Evolutionary conservation across 2,888 invertebrate species (phyloP), one percentile per base, ranked within the genome.

Genomic region (Hylaea fasciaria): DNA sequence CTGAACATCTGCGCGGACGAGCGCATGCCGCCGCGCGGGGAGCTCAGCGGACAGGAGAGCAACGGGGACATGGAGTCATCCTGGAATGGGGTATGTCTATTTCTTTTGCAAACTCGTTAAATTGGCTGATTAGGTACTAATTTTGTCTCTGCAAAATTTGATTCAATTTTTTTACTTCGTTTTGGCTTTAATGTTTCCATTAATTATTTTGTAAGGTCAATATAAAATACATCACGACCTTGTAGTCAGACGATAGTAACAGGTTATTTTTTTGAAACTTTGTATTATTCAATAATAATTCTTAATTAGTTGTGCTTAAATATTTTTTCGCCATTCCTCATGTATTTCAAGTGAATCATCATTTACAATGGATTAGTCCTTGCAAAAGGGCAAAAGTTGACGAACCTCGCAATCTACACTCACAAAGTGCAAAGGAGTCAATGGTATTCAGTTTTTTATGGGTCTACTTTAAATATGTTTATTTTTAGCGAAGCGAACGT

Each of bases 1-100:
- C 77, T 96, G 47, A 96, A 96, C 79, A 97, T 97, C 74, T 94
- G 96, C 71, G 95, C 97, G 0, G 97, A 97, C 77, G 97, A 97
- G 83, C 94, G 95, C 68, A 97, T 97, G 96, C 97, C 97, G 39
- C 95, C 97, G 0, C 94, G 96, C 65, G 97, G 97, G 0, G 97
- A 97, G 86, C 93, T 97, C 43, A 97, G 96, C 12, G 97, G 96
- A 13, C 97, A 97, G 81, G 97, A 97, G 81, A 96, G 96, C 86
- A 95, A 96, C 77, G 96, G 96, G 11, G 95, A 95, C 71, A 95
- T 95, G 79, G 96, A 96, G 71, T 94, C 94, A 13, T 94, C 95
- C 1, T 96, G 96, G 94, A 95, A 94, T 84, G 94, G 95, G 91
- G 95, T 96, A 86, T 92, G 92, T 68, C 64, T n/a, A 46, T 17